These are phyloP conservation scores for Pseudochaenichthys georgianus DNA, from an alignment of 2,797 vertebrate genomes.

Conservation along the genomic window DNA sequence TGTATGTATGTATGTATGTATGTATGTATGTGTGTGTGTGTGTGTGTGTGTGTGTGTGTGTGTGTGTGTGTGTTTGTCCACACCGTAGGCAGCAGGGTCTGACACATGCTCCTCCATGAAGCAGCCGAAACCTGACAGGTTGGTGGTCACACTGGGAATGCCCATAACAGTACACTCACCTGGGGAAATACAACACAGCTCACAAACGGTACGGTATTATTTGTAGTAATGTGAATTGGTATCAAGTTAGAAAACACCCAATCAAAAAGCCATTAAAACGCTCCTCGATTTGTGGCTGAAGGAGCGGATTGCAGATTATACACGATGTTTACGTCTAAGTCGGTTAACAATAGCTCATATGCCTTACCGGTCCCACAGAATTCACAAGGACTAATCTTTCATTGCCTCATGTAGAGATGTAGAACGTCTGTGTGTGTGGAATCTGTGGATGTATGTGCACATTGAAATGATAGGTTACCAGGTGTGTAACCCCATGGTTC, in stretches of 20 bases:
- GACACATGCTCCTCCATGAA: constrained; percentile 97
- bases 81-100: constrained; percentile 94
- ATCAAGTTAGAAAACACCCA: background rate
- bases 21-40: constrained; percentile 1
- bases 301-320: too few species aligned
- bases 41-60: constrained; percentile 1
- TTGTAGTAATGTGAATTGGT: background rate
- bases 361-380: background rate
- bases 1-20: background rate
- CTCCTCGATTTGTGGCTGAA: too few species aligned
- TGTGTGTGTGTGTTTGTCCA: constrained; percentile 6
- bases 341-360: background rate
- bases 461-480: constrained; percentile 78
- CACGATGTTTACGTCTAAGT: background rate
- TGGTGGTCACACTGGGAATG: constrained; percentile 97
- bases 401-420: background rate
- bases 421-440: background rate
- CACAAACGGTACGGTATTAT: background rate
- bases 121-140: constrained; percentile 97
- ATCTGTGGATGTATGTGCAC: background rate
- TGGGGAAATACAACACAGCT: constrained; percentile 59
- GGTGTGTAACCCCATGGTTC: constrained; percentile 99
- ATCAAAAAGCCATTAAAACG: background rate
- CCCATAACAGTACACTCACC: constrained; percentile 98
- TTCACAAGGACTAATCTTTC: background rate